These are phyloP conservation scores for Oreochromis aureus DNA, from an alignment of 2,113 vertebrate genomes.

Conservation along the genomic window DNA sequence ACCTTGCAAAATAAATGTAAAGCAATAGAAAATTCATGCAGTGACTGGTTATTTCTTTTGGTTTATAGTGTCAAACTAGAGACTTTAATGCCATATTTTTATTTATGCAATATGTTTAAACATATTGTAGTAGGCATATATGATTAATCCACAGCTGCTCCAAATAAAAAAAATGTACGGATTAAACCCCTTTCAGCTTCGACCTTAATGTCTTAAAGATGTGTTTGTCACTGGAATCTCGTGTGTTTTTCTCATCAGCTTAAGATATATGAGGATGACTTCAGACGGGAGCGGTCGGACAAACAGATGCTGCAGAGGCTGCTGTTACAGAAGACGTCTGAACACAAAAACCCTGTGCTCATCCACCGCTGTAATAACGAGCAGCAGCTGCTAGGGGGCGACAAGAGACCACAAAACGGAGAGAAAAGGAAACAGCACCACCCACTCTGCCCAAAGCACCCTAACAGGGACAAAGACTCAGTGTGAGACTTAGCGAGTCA, in stretches of 20 bases:
- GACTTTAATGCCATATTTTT: not conserved
- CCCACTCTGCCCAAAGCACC: conserved; percentile 55
- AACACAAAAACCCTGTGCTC: conserved; percentile 54
- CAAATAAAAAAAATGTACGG: not conserved
- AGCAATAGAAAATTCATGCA: not conserved
- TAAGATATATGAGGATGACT: conserved; percentile 79
- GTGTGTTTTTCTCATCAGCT: conserved; percentile 49
- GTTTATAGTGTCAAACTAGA: not conserved
- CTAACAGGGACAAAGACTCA: conserved; percentile 27
- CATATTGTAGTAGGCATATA: not conserved
- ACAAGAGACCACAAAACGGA: conserved; percentile 35
- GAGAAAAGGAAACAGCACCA: conserved; percentile 42
- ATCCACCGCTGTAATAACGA: conserved; percentile 75
- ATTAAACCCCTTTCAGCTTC: not conserved
- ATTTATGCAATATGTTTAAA: not conserved
- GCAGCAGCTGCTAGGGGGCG: conserved; percentile 40
- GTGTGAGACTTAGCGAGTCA: not conserved
- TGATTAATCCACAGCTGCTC: not conserved
- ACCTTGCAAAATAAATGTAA: not conserved
- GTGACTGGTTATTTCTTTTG: not conserved
- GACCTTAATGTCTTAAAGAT: not conserved
- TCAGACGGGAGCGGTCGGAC: conserved; percentile 72
- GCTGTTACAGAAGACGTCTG: conserved; percentile 63
- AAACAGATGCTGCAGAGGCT: conserved; percentile 77
- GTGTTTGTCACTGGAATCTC: not conserved